Conservation (phyloP, 2,797 vertebrate genomes). For the Notolabrus celidotus region DNA sequence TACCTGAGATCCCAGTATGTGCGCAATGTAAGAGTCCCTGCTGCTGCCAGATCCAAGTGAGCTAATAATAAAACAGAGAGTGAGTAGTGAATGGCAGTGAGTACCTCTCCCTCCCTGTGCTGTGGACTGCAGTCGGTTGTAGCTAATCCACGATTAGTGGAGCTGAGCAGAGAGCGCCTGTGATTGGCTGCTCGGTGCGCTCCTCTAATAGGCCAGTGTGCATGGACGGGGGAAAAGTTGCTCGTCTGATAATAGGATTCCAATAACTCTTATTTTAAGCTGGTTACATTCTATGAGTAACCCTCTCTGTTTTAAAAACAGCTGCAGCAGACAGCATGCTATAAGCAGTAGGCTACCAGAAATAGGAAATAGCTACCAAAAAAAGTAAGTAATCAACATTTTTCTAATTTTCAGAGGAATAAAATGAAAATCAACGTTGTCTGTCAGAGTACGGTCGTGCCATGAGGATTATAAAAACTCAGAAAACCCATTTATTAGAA, state of each 20-base stretch:
- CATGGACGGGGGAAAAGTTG: slow-evolving; percentile 47
- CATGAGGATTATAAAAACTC: no score
- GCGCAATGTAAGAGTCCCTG: slow-evolving; percentile 41
- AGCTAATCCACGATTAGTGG: slow-evolving; percentile 78
- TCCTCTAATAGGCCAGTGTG: slow-evolving; percentile 63
- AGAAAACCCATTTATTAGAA: no score
- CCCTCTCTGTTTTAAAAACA: background rate
- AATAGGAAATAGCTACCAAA: no score
- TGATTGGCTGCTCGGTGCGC: slow-evolving; percentile 78
- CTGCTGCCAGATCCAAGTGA: slow-evolving; percentile 44
- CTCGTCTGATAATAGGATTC: slow-evolving; percentile 5
- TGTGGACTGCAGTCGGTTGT: slow-evolving; percentile 74
- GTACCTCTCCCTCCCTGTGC: slow-evolving; percentile 62
- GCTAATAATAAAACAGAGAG: slow-evolving; percentile 65
- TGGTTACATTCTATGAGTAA: background rate
- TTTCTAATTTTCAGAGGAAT: no score
- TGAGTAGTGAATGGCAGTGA: slow-evolving; percentile 61
- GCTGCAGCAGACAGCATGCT: background rate
- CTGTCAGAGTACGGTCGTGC: no score
- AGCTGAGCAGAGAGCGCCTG: slow-evolving; percentile 54
- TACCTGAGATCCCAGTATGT: slow-evolving; percentile 64
- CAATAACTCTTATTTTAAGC: background rate
- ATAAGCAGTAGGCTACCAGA: no score
- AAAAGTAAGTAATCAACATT: no score
- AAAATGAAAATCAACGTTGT: no score